Conservation (phyloP, 2,888 invertebrate genomes). For the Euphydryas editha region DNA sequence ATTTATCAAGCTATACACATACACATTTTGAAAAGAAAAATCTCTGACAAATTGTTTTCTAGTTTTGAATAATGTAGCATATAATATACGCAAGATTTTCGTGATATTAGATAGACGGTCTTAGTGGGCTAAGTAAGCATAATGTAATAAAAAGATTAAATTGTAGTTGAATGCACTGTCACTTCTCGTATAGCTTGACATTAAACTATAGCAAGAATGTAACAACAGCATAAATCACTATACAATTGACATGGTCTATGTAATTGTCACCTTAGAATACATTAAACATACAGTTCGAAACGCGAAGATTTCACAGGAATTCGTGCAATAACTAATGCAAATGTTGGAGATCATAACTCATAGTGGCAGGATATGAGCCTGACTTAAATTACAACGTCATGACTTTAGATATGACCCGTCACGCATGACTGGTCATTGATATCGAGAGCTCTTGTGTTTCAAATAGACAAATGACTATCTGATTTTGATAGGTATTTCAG, state of each 20-base stretch:
- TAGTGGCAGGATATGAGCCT: slow-evolving; percentile 50
- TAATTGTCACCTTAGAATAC: slow-evolving; percentile 15
- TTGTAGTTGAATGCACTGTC: background rate
- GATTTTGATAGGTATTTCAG: slow-evolving; percentile 31
- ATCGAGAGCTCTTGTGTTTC: slow-evolving; percentile 51
- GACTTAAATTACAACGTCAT: slow-evolving; percentile 58
- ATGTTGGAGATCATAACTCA: slow-evolving; percentile 52
- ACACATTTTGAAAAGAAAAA: too few relatives aligned
- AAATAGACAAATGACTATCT: slow-evolving; percentile 46
- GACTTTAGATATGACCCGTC: slow-evolving; percentile 47
- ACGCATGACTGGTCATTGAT: slow-evolving; percentile 48
- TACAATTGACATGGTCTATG: slow-evolving; percentile 16
- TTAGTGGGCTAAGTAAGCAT: too few relatives aligned
- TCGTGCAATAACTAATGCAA: slow-evolving; percentile 3
- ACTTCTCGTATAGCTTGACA: background rate
- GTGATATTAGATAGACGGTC: too few relatives aligned
- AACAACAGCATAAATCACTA: slow-evolving; percentile 26
- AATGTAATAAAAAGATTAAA: too few relatives aligned
- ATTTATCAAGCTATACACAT: too few relatives aligned
- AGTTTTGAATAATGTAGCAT: too few relatives aligned
- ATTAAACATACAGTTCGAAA: slow-evolving; percentile 16
- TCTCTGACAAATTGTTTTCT: too few relatives aligned
- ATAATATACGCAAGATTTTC: too few relatives aligned
- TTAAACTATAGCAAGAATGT: slow-evolving; percentile 8
- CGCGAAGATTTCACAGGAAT: background rate